phyloP scores from a whole-genome alignment of 2,888 invertebrate genomes.

The Ennomos erosarius region DNA sequence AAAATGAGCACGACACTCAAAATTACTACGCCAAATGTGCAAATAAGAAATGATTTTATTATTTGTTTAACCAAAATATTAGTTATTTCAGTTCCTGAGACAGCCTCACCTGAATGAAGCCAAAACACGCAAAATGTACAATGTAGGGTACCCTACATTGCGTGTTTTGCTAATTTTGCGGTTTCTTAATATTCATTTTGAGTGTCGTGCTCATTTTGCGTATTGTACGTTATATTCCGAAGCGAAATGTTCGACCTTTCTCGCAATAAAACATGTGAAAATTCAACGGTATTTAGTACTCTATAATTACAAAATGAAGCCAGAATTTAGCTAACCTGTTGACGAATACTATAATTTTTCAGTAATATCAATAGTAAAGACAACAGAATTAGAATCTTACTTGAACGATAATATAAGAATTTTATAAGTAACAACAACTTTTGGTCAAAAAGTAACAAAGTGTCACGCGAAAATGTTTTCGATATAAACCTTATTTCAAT shows the following conservation, averaged over 20 bases:
- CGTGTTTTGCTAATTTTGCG: too few relatives aligned
- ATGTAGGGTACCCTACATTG: too few relatives aligned
- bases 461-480: constrained; percentile 43
- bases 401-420: constrained; percentile 35
- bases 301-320: constrained; percentile 33
- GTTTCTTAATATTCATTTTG: too few relatives aligned
- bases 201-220: too few relatives aligned
- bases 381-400: constrained; percentile 47
- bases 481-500: constrained; percentile 32
- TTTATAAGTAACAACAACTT: constrained; percentile 33
- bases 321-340: constrained; percentile 43
- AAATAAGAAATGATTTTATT: too few relatives aligned
- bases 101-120: too few relatives aligned
- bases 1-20: too few relatives aligned
- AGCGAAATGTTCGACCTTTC: constrained; percentile 35
- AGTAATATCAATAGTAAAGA: constrained; percentile 52
- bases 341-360: constrained; percentile 52
- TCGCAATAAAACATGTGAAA: constrained; percentile 35
- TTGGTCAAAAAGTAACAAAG: constrained; percentile 36
- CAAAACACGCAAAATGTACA: too few relatives aligned
- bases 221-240: too few relatives aligned
- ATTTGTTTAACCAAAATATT: too few relatives aligned
- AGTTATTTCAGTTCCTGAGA: too few relatives aligned
- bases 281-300: constrained; percentile 33
- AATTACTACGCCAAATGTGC: too few relatives aligned